Percentiles rank a stretch among this genome's conserved stretches.
These are phyloP conservation scores for Kuschelorhynchus macadamiae DNA, from an alignment of 2,888 invertebrate species.

Conservation along the genomic window DNA sequence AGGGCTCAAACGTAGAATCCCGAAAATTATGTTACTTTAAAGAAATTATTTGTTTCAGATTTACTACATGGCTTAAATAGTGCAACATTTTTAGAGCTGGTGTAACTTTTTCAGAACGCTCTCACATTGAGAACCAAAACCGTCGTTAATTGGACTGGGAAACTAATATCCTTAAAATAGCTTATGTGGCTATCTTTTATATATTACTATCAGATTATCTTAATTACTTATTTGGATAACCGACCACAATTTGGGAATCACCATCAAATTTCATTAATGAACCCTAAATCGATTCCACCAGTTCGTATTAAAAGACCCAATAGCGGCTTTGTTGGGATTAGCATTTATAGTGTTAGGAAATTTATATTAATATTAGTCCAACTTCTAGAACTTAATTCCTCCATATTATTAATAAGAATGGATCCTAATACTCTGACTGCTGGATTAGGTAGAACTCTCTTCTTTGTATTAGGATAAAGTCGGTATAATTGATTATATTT, in stretches of 20 bases:
- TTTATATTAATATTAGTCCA: conserved; percentile 43
- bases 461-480: too few relatives aligned
- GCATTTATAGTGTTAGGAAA: conserved; percentile 25
- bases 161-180: too few relatives aligned
- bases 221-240: conserved; percentile 22
- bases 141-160: too few relatives aligned
- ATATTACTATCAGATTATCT: neutral
- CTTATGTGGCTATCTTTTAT: neutral
- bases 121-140: too few relatives aligned
- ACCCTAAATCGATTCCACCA: conserved; percentile 24
- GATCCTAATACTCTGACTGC: neutral
- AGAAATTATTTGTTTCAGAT: too few relatives aligned
- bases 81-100: too few relatives aligned
- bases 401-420: conserved; percentile 25
- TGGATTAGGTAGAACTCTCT: conserved; percentile 21
- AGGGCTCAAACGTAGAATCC: too few relatives aligned
- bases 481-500: too few relatives aligned
- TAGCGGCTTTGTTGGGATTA: conserved; percentile 28
- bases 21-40: too few relatives aligned
- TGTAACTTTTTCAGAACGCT: too few relatives aligned
- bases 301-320: conserved; percentile 27
- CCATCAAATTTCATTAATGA: conserved; percentile 31
- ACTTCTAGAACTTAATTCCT: conserved; percentile 18
- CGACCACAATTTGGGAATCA: conserved; percentile 18
- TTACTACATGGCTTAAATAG: too few relatives aligned